Percentiles rank a stretch among this genome's conserved stretches.
phyloP scores from a whole-genome alignment of 2,888 invertebrate genomes.

The Noctua fimbriata region DNA sequence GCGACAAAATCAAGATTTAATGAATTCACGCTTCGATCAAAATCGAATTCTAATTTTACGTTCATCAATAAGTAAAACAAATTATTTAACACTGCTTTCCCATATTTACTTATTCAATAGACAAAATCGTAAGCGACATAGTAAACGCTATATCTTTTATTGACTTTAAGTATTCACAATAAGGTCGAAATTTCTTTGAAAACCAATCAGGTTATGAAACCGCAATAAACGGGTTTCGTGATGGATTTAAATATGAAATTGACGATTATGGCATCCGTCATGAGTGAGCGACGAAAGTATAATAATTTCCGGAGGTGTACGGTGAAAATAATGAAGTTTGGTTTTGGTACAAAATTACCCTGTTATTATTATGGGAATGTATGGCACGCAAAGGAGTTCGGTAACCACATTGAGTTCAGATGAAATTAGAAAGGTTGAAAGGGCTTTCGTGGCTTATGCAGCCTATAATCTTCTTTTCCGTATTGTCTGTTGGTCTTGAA shows the following conservation, averaged over 20 bases:
- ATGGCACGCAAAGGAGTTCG: constrained; percentile 45
- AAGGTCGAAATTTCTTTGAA: constrained; percentile 36
- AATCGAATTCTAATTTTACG: constrained; percentile 46
- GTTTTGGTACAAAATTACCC: constrained; percentile 58
- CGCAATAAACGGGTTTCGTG: constrained; percentile 63
- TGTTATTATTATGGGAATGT: constrained; percentile 61
- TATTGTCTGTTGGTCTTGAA: background rate
- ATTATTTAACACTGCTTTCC: constrained; percentile 58
- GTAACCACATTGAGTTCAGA: constrained; percentile 48
- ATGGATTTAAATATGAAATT: constrained; percentile 66
- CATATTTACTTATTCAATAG: constrained; percentile 43
- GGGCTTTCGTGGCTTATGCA: constrained; percentile 19
- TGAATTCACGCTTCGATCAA: constrained; percentile 19
- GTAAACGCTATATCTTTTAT: background rate
- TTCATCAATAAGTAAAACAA: constrained; percentile 40
- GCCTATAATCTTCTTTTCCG: background rate
- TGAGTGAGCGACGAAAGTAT: constrained; percentile 69
- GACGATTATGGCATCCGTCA: constrained; percentile 64
- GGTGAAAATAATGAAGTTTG: constrained; percentile 71
- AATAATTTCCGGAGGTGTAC: constrained; percentile 70
- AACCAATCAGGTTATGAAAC: constrained; percentile 53
- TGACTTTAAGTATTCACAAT: background rate
- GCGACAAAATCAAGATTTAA: background rate
- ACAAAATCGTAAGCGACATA: constrained; percentile 28
- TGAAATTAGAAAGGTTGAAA: constrained; percentile 52